Percentiles rank a stretch among this genome's conserved stretches.
Conservation (phyloP, 2,797 vertebrate species). For the Spinus pinus region DNA sequence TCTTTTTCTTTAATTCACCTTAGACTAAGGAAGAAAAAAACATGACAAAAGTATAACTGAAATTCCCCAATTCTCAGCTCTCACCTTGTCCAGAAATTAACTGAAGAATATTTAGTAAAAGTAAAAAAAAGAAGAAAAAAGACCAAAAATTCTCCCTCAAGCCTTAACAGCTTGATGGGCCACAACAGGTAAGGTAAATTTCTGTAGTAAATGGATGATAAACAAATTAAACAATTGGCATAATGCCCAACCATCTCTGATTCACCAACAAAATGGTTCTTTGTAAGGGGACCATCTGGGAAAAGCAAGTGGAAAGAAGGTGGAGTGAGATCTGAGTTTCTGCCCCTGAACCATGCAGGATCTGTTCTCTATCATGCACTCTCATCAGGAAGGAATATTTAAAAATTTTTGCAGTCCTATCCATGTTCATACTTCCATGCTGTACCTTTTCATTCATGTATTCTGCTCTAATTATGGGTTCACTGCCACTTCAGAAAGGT, state of each 20-base stretch:
- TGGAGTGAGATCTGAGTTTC: not conserved
- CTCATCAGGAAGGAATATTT: not conserved
- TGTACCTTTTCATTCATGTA: not conserved
- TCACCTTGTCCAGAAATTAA: not conserved
- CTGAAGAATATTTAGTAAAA: not conserved
- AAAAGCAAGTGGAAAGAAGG: not conserved
- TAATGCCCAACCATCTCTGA: not conserved
- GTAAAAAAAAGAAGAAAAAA: not conserved
- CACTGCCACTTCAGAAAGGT: not conserved
- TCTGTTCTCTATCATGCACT: not conserved
- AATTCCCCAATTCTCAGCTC: not conserved
- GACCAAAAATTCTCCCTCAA: not conserved
- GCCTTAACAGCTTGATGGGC: not conserved
- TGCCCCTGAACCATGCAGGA: not conserved
- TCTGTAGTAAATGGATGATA: not conserved
- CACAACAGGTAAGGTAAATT: not conserved
- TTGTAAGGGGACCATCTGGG: not conserved
- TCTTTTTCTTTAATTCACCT: not conserved
- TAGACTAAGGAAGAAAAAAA: not conserved
- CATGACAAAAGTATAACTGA: not conserved
- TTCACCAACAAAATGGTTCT: not conserved
- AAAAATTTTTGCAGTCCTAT: not conserved
- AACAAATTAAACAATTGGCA: not conserved
- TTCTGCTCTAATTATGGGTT: not conserved
- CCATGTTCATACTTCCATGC: not conserved